A percentile compares a stretch with the other conserved stretches of the same genome.
These are phyloP conservation scores for Chloropsis cyanopogon DNA, from an alignment of 2,113 vertebrate species.

Conservation along the genomic window DNA sequence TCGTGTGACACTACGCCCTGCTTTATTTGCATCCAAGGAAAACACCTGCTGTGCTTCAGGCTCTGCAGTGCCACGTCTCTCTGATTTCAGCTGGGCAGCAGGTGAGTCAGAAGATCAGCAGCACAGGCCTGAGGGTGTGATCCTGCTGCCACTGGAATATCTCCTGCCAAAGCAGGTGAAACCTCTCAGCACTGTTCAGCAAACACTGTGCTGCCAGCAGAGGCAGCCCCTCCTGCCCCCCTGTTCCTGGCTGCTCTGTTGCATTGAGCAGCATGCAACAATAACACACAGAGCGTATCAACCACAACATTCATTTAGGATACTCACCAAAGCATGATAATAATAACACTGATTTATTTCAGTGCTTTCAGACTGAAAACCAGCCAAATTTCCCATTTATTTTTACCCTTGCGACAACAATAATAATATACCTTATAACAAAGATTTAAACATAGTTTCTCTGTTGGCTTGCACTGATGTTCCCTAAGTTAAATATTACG, in stretches of 20 bases:
- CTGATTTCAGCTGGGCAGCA: not conserved
- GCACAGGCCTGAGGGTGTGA: not conserved
- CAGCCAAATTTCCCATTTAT: not conserved
- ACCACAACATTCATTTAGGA: too few relatives aligned
- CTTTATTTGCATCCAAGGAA: not conserved
- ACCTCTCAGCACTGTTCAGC: not conserved
- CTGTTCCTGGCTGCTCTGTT: not conserved
- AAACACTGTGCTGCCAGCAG: not conserved
- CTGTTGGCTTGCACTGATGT: not conserved
- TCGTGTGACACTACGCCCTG: accelerated
- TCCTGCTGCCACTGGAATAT: not conserved
- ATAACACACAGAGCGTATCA: not conserved
- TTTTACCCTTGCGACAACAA: not conserved
- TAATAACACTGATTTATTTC: not conserved
- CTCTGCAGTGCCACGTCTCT: not conserved
- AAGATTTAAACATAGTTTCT: not conserved
- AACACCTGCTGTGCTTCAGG: not conserved
- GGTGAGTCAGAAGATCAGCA: not conserved
- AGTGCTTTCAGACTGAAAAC: not conserved
- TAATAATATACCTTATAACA: not conserved
- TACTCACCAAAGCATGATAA: not conserved
- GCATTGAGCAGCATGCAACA: not conserved
- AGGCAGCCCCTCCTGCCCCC: not conserved
- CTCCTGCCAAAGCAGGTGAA: not conserved
- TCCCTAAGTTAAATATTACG: not conserved